Evolutionary conservation across 2,888 invertebrate species (phyloP), one percentile per base, ranked within the genome.

Genomic region (Conops quadrifasciatus): DNA sequence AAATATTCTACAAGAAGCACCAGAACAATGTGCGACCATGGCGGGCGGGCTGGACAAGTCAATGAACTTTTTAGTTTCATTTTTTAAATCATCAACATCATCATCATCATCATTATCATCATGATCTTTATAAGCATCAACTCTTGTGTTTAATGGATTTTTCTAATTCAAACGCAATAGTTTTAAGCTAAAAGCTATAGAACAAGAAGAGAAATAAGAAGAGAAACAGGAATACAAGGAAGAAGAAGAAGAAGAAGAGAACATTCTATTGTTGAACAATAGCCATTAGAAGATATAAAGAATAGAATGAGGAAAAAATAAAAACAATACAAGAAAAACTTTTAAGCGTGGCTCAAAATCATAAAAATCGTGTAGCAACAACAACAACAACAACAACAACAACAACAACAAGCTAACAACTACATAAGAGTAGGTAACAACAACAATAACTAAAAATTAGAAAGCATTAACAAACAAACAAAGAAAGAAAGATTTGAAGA

Each of bases 11-110:
- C n/a, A 58, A 1, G 58, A 21, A 21, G 26, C 4, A 58, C 9
- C 9, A 58, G 13, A 59, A 16, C 21, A 28, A 16, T n/a, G 26
- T 24, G 16, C 30, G 19, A 1, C 49, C 19, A n/a, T 49, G 49
- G n/a, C 1, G 45, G 1, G 9, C 45, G n/a, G 26, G 49, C n/a
- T n/a, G 19, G 36, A 11, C 1, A 49, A 59, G 67, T 43, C 67
- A 67, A 67, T 30, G 67, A 67, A 67, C 67, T 67, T 49, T 59
- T 28, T 21, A 60, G 59, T 67, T 67, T 67, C 28, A 47, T 21
- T 59, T 67, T 67, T 47, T 28, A 45, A 28, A 19, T 47, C 47
- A 36, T 4, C 36, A 36, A 9, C 36, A 36, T 7, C 36, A 36
- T 7, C 36, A 36, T 36, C 36, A 36, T 36, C 9, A 36, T 36